These are phyloP conservation scores for Monoplex corrugatus DNA, from an alignment of 2,888 invertebrate genomes.

Conservation along the genomic window DNA sequence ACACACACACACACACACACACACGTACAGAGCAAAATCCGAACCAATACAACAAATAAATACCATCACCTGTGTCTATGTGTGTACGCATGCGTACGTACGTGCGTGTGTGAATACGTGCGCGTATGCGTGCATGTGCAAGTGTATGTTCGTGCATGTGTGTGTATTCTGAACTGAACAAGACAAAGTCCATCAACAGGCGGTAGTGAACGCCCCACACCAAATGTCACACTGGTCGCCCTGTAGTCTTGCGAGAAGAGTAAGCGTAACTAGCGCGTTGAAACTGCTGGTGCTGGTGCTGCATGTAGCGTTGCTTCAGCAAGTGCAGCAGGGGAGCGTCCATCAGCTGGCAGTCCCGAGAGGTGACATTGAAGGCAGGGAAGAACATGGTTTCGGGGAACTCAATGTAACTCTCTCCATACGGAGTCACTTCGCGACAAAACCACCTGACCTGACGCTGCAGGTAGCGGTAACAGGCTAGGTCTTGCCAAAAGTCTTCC, in stretches of 20 bases:
- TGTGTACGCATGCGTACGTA: background rate
- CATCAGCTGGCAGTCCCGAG: slow-evolving; percentile 65
- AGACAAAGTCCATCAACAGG: background rate
- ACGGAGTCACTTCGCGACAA: slow-evolving; percentile 44
- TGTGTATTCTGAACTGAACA: background rate
- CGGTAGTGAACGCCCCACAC: background rate
- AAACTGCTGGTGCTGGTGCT: slow-evolving; percentile 52
- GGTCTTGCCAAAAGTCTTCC: slow-evolving; percentile 69
- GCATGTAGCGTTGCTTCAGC: slow-evolving; percentile 64
- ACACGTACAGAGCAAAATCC: too few relatives aligned
- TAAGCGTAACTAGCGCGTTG: too few relatives aligned
- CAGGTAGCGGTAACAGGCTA: slow-evolving; percentile 57
- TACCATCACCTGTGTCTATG: too few relatives aligned
- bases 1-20: too few relatives aligned
- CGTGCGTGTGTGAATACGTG: background rate
- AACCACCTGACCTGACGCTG: slow-evolving; percentile 51
- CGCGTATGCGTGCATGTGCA: background rate
- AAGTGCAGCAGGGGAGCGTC: slow-evolving; percentile 60
- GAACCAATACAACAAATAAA: too few relatives aligned
- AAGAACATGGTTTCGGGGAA: slow-evolving; percentile 63
- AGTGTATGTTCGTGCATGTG: background rate
- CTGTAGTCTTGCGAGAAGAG: too few relatives aligned
- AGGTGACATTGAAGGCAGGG: slow-evolving; percentile 60
- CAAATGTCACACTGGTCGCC: too few relatives aligned
- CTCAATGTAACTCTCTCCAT: slow-evolving; percentile 40